Conservation (phyloP, 2,888 invertebrate genomes). For the Drosophila mimetica region DNA sequence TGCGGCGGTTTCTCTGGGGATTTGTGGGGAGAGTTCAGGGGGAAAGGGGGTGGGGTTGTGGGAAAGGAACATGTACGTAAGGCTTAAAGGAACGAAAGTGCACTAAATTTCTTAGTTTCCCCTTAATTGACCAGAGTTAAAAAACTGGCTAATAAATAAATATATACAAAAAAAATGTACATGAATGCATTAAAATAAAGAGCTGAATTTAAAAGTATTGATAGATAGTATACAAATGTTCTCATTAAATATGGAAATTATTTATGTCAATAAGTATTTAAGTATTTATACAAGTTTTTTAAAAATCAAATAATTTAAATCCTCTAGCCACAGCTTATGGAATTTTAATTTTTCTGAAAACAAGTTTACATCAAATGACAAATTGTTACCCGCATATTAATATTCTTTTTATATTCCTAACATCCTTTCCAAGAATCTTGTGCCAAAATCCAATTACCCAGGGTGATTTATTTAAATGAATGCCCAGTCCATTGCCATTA, state of each 20-base stretch:
- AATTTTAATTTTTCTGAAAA: background rate
- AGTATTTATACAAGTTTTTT: too few relatives aligned
- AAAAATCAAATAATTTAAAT: too few relatives aligned
- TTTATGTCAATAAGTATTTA: too few relatives aligned
- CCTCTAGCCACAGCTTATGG: too few relatives aligned
- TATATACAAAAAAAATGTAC: background rate
- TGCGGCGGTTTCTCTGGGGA: constrained; percentile 21
- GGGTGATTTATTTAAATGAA: constrained; percentile 25
- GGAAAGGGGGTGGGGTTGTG: background rate
- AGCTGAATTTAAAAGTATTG: background rate
- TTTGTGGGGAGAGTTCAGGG: constrained; percentile 2
- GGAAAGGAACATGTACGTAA: constrained; percentile 13
- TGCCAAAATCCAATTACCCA: constrained; percentile 8
- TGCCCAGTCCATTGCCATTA: constrained; percentile 12
- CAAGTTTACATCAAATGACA: background rate
- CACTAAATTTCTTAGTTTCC: constrained; percentile 18
- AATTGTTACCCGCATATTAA: background rate
- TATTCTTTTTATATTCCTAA: background rate
- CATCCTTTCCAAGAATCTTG: background rate
- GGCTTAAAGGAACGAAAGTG: constrained; percentile 18
- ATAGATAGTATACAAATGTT: too few relatives aligned
- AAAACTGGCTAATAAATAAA: background rate
- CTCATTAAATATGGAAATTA: too few relatives aligned
- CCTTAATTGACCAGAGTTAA: constrained; percentile 13
- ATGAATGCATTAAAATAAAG: background rate